Percentiles rank a stretch among this genome's conserved stretches.
These are phyloP conservation scores for Coluber constrictor DNA, from an alignment of 2,797 vertebrate genomes.

Conservation along the genomic window DNA sequence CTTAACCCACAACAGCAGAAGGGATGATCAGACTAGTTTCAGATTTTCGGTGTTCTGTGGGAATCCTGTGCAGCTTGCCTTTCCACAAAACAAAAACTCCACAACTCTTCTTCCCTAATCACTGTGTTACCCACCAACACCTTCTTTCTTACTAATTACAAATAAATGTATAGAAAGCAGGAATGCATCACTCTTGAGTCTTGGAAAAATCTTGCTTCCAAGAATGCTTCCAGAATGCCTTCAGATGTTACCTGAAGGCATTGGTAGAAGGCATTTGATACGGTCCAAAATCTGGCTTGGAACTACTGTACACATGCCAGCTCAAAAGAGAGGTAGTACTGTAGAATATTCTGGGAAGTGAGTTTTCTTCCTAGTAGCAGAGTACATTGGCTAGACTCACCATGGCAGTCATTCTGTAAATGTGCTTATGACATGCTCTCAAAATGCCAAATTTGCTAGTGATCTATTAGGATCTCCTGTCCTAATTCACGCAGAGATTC, in stretches of 20 bases:
- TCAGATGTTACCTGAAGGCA: background rate
- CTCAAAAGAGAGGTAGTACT: background rate
- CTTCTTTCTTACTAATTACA: background rate
- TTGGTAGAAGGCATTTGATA: background rate
- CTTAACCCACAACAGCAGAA: background rate
- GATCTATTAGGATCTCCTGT: background rate
- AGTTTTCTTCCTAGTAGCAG: background rate
- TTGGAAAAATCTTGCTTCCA: background rate
- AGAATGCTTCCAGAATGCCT: background rate
- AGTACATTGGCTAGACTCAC: background rate
- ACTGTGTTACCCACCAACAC: background rate
- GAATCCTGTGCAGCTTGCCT: background rate
- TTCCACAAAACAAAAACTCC: background rate
- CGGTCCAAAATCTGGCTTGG: background rate
- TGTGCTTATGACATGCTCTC: background rate
- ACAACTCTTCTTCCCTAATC: background rate
- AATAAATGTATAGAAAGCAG: background rate
- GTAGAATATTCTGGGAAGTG: background rate
- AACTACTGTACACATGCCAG: background rate
- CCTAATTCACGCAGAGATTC: background rate
- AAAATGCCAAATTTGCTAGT: background rate
- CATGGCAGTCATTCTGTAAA: background rate
- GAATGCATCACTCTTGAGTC: background rate
- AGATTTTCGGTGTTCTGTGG: fast-evolving
- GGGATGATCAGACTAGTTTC: background rate